Conservation (phyloP, 2,113 vertebrate species). For the Mystacornis crossleyi region DNA sequence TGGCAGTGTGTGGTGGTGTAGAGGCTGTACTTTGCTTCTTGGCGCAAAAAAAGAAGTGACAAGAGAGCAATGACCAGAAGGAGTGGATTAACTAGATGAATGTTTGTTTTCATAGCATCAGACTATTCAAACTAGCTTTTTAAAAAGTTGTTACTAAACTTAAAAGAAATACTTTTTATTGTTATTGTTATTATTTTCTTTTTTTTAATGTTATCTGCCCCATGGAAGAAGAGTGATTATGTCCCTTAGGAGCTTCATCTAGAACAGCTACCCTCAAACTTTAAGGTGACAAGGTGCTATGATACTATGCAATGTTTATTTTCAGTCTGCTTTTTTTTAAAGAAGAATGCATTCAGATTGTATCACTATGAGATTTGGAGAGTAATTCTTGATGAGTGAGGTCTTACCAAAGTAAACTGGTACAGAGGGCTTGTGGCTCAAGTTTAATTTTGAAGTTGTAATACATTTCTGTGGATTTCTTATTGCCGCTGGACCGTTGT, state of each 20-base stretch:
- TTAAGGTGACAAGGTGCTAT: not conserved
- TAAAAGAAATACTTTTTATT: not conserved
- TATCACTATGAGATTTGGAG: not conserved
- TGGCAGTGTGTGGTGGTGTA: not conserved
- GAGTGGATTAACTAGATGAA: not conserved
- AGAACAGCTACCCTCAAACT: not conserved
- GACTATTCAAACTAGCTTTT: not conserved
- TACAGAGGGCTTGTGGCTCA: not conserved
- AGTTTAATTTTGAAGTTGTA: not conserved
- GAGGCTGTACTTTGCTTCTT: not conserved
- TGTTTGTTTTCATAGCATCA: not conserved
- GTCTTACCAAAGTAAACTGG: not conserved
- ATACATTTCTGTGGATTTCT: not conserved
- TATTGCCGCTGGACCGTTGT: not conserved
- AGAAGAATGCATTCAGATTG: not conserved
- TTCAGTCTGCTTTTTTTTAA: not conserved
- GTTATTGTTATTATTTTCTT: not conserved
- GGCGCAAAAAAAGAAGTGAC: not conserved
- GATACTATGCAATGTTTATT: not conserved
- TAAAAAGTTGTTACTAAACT: not conserved
- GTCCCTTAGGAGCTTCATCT: not conserved
- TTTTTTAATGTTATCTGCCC: not conserved
- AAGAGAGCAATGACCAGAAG: not conserved
- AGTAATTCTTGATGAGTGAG: not conserved
- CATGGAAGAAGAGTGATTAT: not conserved